Evolutionary conservation across 2,888 invertebrate species (phyloP).

Genomic region (Andrena haemorrhoa): DNA sequence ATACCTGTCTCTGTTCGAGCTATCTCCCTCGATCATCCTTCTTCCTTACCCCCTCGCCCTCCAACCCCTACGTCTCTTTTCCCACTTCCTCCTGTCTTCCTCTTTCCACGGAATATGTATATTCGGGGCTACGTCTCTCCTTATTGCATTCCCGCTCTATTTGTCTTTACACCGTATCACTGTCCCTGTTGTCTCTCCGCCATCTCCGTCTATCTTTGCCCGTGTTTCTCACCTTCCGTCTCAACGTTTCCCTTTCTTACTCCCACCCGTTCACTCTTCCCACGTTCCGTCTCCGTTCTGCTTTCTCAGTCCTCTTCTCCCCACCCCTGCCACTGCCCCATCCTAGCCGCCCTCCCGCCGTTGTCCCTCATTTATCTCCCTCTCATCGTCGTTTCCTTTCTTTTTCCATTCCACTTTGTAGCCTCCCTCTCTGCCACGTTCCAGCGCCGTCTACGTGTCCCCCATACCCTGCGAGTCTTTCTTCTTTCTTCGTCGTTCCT

Average conservation of each 20-base stretch:
- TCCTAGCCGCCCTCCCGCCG: not conserved
- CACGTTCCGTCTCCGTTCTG: conserved; percentile 30
- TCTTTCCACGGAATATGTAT: conserved; percentile 46
- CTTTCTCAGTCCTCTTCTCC: conserved; percentile 25
- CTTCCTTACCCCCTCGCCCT: not conserved
- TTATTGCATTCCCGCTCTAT: conserved; percentile 62
- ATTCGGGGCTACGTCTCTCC: conserved; percentile 54
- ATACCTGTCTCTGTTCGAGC: conserved; percentile 39
- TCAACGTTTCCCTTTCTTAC: conserved; percentile 30
- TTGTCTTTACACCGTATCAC: conserved; percentile 62
- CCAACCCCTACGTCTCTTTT: too few species aligned
- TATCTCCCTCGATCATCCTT: conserved; percentile 41
- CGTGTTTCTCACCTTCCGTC: conserved; percentile 57
- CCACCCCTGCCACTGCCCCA: conserved; percentile 1
- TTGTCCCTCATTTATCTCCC: conserved; percentile 44
- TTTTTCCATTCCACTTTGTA: conserved; percentile 50
- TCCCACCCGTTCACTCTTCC: conserved; percentile 9
- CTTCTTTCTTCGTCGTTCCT: conserved; percentile 42
- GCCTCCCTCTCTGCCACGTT: conserved; percentile 42
- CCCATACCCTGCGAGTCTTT: conserved; percentile 26
- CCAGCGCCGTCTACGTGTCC: conserved; percentile 42
- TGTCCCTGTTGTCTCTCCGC: conserved; percentile 49
- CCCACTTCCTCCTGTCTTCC: conserved; percentile 20
- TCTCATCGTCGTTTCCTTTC: conserved; percentile 45
- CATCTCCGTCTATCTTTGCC: conserved; percentile 41